These are phyloP conservation scores for Anseranas semipalmata DNA, from an alignment of 2,113 vertebrate species.

Conservation along the genomic window DNA sequence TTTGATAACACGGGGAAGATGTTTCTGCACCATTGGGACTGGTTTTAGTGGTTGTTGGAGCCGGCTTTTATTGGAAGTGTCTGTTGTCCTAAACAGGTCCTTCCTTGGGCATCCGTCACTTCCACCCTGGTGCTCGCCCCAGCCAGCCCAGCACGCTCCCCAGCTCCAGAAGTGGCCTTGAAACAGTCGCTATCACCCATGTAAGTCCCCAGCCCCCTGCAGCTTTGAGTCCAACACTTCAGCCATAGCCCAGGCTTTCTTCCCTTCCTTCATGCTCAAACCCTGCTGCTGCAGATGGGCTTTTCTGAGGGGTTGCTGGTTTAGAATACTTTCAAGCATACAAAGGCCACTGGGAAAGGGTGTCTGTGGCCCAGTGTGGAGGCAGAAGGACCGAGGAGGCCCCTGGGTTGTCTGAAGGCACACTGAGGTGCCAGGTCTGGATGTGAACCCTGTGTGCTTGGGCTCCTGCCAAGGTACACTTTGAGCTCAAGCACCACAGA, in stretches of 20 bases:
- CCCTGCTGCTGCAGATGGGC: neutral
- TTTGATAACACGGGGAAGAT: neutral
- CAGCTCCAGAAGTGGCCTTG: neutral
- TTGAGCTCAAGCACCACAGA: neutral
- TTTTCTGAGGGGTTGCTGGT: accelerated
- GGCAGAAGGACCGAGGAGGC: neutral
- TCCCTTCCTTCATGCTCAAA: neutral
- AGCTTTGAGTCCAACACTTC: neutral
- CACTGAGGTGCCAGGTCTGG: neutral
- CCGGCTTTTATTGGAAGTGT: neutral
- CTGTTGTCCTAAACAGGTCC: neutral
- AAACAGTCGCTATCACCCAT: accelerated
- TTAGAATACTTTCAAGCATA: neutral
- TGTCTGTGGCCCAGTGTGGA: neutral
- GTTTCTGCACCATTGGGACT: neutral
- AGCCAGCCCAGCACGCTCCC: neutral
- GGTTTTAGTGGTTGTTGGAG: neutral
- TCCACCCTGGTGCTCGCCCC: neutral
- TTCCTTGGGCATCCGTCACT: neutral
- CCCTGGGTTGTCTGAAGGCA: neutral
- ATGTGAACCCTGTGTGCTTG: neutral
- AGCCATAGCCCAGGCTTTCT: neutral
- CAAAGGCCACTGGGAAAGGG: neutral
- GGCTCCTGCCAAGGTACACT: neutral
- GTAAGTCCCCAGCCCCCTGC: neutral